Conservation (phyloP, 2,888 invertebrate species). For the Tetrapedia diversipes region DNA sequence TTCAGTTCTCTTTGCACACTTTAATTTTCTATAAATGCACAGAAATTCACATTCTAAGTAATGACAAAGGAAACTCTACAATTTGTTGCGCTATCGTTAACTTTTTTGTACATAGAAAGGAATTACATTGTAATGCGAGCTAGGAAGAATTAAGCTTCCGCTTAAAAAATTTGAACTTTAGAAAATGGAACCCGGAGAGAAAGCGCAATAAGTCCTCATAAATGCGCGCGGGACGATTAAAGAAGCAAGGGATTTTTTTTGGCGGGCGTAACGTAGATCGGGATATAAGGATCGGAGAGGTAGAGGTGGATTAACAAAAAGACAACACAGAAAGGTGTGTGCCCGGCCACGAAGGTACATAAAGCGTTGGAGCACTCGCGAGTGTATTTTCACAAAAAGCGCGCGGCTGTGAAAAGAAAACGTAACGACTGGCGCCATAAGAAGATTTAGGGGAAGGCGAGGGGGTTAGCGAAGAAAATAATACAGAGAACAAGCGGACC, state of each 20-base stretch:
- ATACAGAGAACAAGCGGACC: slow-evolving; percentile 27
- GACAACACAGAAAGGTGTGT: not conserved
- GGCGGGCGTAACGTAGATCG: not conserved
- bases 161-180: too few species aligned
- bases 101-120: too few species aligned
- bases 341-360: too few species aligned
- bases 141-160: too few species aligned
- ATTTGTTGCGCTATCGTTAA: too few species aligned
- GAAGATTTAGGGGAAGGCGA: slow-evolving; percentile 40
- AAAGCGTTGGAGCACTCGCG: not conserved
- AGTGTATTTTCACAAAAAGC: slow-evolving; percentile 23
- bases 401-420: slow-evolving; percentile 22
- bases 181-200: too few species aligned
- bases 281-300: not conserved
- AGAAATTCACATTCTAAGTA: too few species aligned
- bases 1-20: too few species aligned
- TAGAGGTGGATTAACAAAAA: slow-evolving; percentile 2
- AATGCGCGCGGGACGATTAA: not conserved
- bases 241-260: not conserved
- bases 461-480: slow-evolving; percentile 36
- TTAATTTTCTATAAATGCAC: too few species aligned
- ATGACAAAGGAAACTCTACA: too few species aligned
- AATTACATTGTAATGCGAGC: too few species aligned
- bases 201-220: too few species aligned
- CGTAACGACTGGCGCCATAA: slow-evolving; percentile 40